These are phyloP conservation scores for Centrocercus urophasianus DNA, from an alignment of 2,113 vertebrate genomes.

Conservation along the genomic window DNA sequence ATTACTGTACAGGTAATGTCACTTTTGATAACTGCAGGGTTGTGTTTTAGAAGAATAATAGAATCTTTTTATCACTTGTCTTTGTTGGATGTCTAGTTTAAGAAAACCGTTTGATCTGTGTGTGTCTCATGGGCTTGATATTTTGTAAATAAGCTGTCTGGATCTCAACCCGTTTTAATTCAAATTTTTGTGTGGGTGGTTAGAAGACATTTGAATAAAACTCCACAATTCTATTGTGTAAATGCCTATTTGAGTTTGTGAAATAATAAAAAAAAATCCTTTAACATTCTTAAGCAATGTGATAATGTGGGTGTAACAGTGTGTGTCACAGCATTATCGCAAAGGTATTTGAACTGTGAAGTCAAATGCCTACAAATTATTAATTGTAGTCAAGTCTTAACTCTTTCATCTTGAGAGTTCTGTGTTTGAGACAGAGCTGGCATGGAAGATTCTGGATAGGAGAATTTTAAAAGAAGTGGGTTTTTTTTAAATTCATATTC, in stretches of 20 bases:
- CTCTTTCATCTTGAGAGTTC: neutral
- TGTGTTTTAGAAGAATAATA: constrained; percentile 50
- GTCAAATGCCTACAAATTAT: constrained; percentile 13
- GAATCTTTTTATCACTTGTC: constrained; percentile 41
- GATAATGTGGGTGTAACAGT: neutral
- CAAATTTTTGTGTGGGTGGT: neutral
- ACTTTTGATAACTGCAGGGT: constrained; percentile 4
- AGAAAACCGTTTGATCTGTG: constrained; percentile 44
- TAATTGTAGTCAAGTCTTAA: neutral
- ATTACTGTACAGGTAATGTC: constrained; percentile 69
- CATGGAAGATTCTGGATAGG: neutral
- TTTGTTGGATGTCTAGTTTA: constrained; percentile 59
- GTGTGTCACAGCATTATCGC: constrained; percentile 4
- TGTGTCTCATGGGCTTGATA: constrained; percentile 39
- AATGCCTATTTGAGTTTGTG: neutral
- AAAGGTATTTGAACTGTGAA: constrained; percentile 17
- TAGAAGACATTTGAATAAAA: neutral
- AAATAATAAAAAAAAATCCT: constrained; percentile 21
- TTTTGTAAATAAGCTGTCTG: constrained; percentile 69
- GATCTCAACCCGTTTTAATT: constrained; percentile 49
- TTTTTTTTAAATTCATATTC: neutral
- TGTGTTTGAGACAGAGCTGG: constrained; percentile 28
- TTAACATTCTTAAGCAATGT: neutral
- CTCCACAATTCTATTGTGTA: neutral
- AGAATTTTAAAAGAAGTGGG: neutral